Evolutionary conservation across 2,797 vertebrate species (phyloP).

Genomic region (Hippopotamyrus pictus): DNA sequence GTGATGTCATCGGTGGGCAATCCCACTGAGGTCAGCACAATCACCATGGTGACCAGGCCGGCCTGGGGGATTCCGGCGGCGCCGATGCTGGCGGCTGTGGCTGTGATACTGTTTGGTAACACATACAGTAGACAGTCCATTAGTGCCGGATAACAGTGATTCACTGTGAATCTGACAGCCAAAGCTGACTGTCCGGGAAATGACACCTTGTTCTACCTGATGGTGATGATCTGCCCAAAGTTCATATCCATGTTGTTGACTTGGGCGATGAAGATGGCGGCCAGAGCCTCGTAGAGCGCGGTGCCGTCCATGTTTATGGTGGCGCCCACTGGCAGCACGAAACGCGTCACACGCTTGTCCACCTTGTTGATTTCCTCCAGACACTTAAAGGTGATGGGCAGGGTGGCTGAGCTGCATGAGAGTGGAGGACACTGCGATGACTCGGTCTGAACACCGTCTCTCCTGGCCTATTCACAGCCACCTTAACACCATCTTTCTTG

Average conservation of each 20-base stretch:
- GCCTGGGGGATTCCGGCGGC: conserved; percentile 96
- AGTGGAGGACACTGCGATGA: not conserved
- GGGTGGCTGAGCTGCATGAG: conserved; percentile 78
- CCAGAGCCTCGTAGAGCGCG: conserved; percentile 90
- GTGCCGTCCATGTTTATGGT: conserved; percentile 98
- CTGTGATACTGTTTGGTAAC: conserved; percentile 74
- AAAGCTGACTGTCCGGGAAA: not conserved
- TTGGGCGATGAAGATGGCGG: conserved; percentile 95
- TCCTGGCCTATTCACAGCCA: not conserved
- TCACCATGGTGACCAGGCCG: conserved; percentile 96
- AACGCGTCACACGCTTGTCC: conserved; percentile 87
- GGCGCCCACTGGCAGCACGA: conserved; percentile 87
- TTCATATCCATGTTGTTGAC: conserved; percentile 96
- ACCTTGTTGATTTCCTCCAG: conserved; percentile 90
- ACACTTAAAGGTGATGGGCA: conserved; percentile 92
- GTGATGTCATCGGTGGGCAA: conserved; percentile 97
- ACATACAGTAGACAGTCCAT: conserved; percentile 13
- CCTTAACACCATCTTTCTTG: not conserved
- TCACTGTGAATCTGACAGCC: not conserved
- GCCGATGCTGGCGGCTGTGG: conserved; percentile 93
- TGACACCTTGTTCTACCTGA: conserved; percentile 67
- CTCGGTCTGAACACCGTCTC: not conserved
- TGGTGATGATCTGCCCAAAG: conserved; percentile 95
- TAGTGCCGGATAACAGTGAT: not conserved
- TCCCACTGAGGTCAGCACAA: conserved; percentile 93